Base-by-base conservation (phyloP, 2,113 vertebrate species). In the Tiliqua scincoides region DNA sequence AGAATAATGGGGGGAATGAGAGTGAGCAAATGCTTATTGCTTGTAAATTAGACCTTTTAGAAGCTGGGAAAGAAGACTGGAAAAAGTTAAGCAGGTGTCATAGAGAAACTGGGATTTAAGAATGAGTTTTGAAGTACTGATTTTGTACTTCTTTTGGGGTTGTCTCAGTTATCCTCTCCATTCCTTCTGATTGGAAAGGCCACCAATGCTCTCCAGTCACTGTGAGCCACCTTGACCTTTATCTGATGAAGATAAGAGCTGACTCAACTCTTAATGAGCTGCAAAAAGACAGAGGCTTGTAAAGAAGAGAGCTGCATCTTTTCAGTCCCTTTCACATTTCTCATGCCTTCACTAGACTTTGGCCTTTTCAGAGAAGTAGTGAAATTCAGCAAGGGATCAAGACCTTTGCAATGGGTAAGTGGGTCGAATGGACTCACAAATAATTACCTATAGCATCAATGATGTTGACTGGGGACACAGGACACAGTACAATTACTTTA, bases 211-310 rank as follows among this genome's bases (percentile, higher is more conserved):
- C 52, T 79, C 8, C 48, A 21, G 40, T 23, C 37, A 30, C 30
- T 72, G 61, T 80, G 21, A 52, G 57, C n/a, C 20, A 73, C 21
- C 40, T 15, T 77, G 79, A 76, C 80, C 80, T 70, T 67, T 76
- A 48, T 43, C 80, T 82, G 72, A 87, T 59, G 80, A 75, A 87
- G 32, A 68, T 71, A 76, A 77, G 74, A 87, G 73, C 25, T 70
- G 79, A 75, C 73, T 70, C 62, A 43, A 83, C 37, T 83, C 32
- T 83, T n/a, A 68, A 76, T 82, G 48, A 14, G 59, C 72, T 57
- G 27, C 48, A 72, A 72, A 61, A 73, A 32, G 70, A 82, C 20
- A 73, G 30, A 27, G 71, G 7, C 27, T 35, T 37, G 70, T 54
- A 62, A 65, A 30, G 18, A n/a, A 2, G 40, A 27, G 37, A 32